phyloP scores from a whole-genome alignment of 2,797 vertebrate genomes.

The Loriculus beryllinus region DNA sequence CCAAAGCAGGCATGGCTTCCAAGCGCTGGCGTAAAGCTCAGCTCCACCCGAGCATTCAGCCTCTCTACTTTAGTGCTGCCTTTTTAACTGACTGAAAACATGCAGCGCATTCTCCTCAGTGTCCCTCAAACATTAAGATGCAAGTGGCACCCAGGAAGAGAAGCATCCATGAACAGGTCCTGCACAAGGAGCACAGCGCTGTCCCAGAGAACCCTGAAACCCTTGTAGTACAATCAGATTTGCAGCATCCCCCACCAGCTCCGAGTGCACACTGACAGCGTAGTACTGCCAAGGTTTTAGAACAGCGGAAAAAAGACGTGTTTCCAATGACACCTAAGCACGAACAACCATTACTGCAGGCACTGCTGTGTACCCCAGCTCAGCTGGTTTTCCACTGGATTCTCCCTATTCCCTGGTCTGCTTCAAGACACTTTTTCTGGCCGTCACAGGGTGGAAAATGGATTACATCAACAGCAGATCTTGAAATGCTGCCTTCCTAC shows the following conservation, averaged over 20 bases:
- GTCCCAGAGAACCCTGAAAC: not conserved
- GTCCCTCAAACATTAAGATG: not conserved
- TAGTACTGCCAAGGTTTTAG: not conserved
- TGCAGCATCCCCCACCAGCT: not conserved
- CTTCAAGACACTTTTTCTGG: not conserved
- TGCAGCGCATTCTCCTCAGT: not conserved
- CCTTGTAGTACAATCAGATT: not conserved
- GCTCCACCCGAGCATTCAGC: not conserved
- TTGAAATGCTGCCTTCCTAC: not conserved
- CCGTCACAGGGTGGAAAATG: not conserved
- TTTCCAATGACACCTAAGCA: not conserved
- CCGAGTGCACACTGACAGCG: rapidly evolving
- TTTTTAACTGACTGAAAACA: not conserved
- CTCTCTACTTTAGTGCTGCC: not conserved
- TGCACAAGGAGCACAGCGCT: not conserved
- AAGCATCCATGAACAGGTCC: not conserved
- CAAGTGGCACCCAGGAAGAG: not conserved
- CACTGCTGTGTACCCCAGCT: not conserved
- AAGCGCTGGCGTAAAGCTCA: not conserved
- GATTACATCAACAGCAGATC: not conserved
- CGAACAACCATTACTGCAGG: not conserved
- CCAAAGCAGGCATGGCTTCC: not conserved
- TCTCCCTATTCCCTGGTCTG: not conserved
- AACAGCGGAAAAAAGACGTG: not conserved
- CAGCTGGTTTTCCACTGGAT: not conserved